These are phyloP conservation scores for Tarsius wallacei DNA, from an alignment of 2,797 vertebrate genomes.

Conservation along the genomic window DNA sequence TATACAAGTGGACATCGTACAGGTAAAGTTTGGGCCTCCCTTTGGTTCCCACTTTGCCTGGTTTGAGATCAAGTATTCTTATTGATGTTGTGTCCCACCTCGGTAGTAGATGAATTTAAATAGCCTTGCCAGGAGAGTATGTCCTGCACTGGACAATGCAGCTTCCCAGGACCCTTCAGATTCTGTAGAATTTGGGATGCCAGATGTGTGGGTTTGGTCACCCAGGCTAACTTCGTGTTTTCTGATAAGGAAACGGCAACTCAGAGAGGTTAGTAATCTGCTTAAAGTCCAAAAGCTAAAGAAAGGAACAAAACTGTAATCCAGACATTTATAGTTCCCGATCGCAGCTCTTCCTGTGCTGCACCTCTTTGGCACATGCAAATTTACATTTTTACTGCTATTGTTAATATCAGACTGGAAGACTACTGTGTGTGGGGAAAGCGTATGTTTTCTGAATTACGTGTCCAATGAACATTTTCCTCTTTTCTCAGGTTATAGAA, in stretches of 20 bases:
- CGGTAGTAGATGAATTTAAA: background rate
- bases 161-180: background rate
- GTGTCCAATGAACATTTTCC: background rate
- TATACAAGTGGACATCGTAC: too few relatives aligned
- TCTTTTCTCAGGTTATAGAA: constrained; percentile 95
- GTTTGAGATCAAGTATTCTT: too few relatives aligned
- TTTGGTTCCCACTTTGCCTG: too few relatives aligned
- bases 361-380: background rate
- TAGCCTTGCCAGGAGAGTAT: background rate
- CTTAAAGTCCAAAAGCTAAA: background rate
- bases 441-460: background rate
- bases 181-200: background rate
- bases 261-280: background rate
- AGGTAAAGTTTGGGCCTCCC: too few relatives aligned
- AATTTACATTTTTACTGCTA: background rate
- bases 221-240: background rate
- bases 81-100: too few relatives aligned
- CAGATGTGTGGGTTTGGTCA: background rate
- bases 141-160: background rate
- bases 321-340: background rate
- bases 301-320: background rate
- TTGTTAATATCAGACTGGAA: background rate
- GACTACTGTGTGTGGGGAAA: background rate
- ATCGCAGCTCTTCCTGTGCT: background rate
- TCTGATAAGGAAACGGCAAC: background rate